Evolutionary conservation across 2,113 vertebrate genomes (phyloP).

Genomic region (Myodes glareolus): DNA sequence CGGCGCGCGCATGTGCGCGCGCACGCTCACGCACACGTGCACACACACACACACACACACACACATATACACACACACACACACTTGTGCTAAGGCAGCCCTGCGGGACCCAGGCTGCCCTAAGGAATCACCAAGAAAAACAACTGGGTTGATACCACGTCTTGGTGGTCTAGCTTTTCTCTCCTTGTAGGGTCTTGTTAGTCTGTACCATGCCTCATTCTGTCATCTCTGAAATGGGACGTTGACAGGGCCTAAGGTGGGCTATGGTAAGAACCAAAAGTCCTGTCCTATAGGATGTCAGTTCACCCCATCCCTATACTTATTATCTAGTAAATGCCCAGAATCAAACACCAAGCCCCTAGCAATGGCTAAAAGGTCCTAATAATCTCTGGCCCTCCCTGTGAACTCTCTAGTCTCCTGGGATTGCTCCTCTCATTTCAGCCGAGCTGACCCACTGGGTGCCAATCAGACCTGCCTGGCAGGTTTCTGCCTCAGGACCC

Average conservation of each 20-base stretch:
- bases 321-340: not conserved
- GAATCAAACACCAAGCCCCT: not conserved
- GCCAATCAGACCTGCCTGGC: rapidly evolving
- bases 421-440: not conserved
- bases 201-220: not conserved
- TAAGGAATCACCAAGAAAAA: rapidly evolving
- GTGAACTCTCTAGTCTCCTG: not conserved
- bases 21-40: too few relatives aligned
- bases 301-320: not conserved
- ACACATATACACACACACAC: too few relatives aligned
- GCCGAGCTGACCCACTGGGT: not conserved
- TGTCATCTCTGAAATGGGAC: not conserved
- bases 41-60: too few relatives aligned
- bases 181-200: not conserved
- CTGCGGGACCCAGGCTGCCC: not conserved
- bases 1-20: too few relatives aligned
- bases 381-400: not conserved
- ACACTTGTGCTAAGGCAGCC: not conserved
- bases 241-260: not conserved
- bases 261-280: not conserved
- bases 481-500: not conserved
- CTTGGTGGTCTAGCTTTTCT: not conserved
- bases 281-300: rapidly evolving
- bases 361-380: not conserved
- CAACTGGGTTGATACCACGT: not conserved